Conservation (phyloP, 2,888 invertebrate genomes). For the Drosophila melanosoma region DNA sequence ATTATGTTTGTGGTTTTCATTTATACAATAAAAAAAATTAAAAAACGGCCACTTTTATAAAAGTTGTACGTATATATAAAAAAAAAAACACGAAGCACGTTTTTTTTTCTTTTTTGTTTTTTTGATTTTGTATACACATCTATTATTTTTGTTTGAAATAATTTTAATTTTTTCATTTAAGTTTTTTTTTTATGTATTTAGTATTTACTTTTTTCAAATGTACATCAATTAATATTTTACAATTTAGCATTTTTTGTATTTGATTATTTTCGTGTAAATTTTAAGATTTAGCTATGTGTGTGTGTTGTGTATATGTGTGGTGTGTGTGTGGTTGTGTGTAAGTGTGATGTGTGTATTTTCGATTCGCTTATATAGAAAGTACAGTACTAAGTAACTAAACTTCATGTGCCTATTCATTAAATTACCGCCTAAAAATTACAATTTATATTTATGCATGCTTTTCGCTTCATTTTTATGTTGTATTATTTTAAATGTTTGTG, state of each 20-base stretch:
- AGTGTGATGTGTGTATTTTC: constrained; percentile 32
- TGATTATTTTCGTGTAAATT: constrained; percentile 64
- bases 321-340: constrained; percentile 44
- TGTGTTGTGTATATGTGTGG: constrained; percentile 38
- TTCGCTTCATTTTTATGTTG: constrained; percentile 29
- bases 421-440: constrained; percentile 75
- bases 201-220: constrained; percentile 50
- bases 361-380: constrained; percentile 68
- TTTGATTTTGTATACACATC: constrained; percentile 44
- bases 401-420: constrained; percentile 72
- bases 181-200: constrained; percentile 34
- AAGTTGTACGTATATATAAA: constrained; percentile 61
- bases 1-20: constrained; percentile 14
- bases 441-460: constrained; percentile 61
- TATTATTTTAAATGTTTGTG: constrained; percentile 21
- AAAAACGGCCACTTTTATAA: constrained; percentile 58
- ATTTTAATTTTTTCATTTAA: constrained; percentile 52
- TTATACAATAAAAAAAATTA: constrained; percentile 67
- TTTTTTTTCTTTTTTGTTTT: constrained; percentile 34
- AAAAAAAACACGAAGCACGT: constrained; percentile 71
- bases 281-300: constrained; percentile 78
- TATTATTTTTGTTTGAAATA: constrained; percentile 63
- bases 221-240: constrained; percentile 79
- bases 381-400: constrained; percentile 81
- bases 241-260: constrained; percentile 71